phyloP scores from a whole-genome alignment of 1,140 invertebrate species.

The Zaprionus nigranus region DNA sequence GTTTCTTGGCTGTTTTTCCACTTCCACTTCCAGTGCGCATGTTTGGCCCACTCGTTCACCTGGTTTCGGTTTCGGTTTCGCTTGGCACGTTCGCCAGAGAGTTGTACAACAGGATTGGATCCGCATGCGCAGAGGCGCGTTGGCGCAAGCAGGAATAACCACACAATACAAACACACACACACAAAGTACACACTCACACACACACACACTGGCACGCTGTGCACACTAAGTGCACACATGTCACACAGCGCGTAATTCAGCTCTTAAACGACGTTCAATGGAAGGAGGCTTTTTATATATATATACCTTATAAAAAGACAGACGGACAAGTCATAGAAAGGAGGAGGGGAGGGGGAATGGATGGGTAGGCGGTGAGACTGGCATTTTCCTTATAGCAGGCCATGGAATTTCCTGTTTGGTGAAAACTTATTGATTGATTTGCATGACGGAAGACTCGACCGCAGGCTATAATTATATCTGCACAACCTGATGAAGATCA shows the following conservation, averaged over 20 bases:
- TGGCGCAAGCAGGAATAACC: slow-evolving; percentile 74
- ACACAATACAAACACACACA: slow-evolving; percentile 42
- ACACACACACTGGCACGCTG: slow-evolving; percentile 8
- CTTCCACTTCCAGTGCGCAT: slow-evolving; percentile 73
- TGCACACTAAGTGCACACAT: slow-evolving; percentile 10
- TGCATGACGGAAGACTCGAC: slow-evolving; percentile 66
- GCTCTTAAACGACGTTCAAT: slow-evolving; percentile 46
- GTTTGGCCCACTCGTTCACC: slow-evolving; percentile 71
- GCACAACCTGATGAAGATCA: slow-evolving; percentile 22
- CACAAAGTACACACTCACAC: slow-evolving; percentile 27
- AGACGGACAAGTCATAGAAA: not conserved
- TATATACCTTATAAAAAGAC: slow-evolving; percentile 28
- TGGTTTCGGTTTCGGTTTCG: slow-evolving; percentile 74
- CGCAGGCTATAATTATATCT: slow-evolving; percentile 58
- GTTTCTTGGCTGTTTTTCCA: slow-evolving; percentile 39
- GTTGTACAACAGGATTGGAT: slow-evolving; percentile 72
- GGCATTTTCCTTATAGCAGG: slow-evolving; percentile 33
- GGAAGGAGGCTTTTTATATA: slow-evolving; percentile 45
- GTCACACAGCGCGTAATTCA: slow-evolving; percentile 42
- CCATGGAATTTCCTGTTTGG: slow-evolving; percentile 65
- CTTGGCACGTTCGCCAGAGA: slow-evolving; percentile 50
- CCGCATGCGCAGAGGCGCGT: slow-evolving; percentile 57
- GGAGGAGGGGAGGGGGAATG: not conserved
- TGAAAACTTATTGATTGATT: slow-evolving; percentile 68
- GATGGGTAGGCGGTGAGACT: not conserved